Evolutionary conservation across 2,888 invertebrate genomes (phyloP), one percentile per base, ranked within the genome.

Genomic region (Zaprionus lineosus): DNA sequence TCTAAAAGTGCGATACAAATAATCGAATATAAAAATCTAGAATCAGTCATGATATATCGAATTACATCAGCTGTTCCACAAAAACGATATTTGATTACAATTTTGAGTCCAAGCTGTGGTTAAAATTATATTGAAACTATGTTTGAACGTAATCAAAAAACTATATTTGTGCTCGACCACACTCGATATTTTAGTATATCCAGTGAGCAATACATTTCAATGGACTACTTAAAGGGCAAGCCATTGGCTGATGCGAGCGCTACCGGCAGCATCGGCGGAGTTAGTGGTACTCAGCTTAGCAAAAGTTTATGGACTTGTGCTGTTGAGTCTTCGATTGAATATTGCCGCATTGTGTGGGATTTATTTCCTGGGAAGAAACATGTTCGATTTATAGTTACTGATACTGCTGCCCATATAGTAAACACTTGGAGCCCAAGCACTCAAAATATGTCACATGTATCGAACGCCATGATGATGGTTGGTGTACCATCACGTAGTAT

Each of bases 281-380:
- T 21, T n/a, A 29, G 29, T n/a, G 67, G 75, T 4, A 64, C 68
- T 3, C 96, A 97, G 1, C 94, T 98, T 61, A 94, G 94, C 63
- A 99, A 99, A 90, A 95, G 97, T 0, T 89, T 99, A 47, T 99
- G 99, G 99, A 98, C 98, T 0, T 97, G 96, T 85, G 95, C 96
- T 71, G 96, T 98, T 0, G 99, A 99, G 91, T 95, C 97, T 1
- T 95, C 97, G 0, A 93, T 98, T 57, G 99, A 99, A 90, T 99
- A 98, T 88, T 97, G 98, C 82, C 93, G 99, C 15, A 96, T 99
- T 74, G 96, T 98, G 0, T 98, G 97, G 96, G 99, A 99, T 90
- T 91, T 99, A n/a, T 98, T 97, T 91, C 97, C 98, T 0, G 93
- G 93, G 57, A 95, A 95, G 58, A 96, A 97, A 91, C 90, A 97